phyloP scores from a whole-genome alignment of 2,888 invertebrate species.

The Lysandra bellargus region DNA sequence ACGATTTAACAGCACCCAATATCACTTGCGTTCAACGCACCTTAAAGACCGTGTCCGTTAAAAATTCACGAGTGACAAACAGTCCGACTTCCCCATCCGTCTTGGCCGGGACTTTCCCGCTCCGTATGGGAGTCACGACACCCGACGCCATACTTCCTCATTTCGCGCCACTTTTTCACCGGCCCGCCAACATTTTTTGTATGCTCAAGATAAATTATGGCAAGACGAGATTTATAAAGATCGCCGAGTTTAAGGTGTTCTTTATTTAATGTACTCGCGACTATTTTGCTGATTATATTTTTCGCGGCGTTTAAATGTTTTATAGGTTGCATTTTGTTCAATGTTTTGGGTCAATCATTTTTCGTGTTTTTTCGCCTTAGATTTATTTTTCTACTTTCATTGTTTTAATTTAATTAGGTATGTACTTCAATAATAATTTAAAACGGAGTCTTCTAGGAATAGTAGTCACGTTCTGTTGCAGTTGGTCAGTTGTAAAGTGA shows the following conservation, averaged over 20 bases:
- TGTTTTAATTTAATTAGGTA: background rate
- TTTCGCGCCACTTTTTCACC: slow-evolving; percentile 42
- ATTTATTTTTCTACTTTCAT: background rate
- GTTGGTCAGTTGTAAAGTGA: no score
- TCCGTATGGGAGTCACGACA: slow-evolving; percentile 41
- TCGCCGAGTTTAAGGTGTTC: slow-evolving; percentile 26
- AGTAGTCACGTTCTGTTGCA: no score
- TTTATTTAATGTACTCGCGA: slow-evolving; percentile 13
- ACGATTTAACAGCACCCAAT: background rate
- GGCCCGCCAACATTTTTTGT: slow-evolving; percentile 40
- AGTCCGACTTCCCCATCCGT: background rate
- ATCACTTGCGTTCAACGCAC: background rate
- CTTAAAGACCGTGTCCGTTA: background rate
- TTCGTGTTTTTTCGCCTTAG: background rate
- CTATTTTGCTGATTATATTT: slow-evolving; percentile 8
- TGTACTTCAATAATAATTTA: no score
- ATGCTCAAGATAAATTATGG: slow-evolving; percentile 40
- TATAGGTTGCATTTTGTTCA: background rate
- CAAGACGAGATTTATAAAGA: slow-evolving; percentile 41
- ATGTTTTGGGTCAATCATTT: background rate
- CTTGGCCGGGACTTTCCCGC: slow-evolving; percentile 7
- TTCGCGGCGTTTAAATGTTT: background rate
- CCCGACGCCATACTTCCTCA: slow-evolving; percentile 41
- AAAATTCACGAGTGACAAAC: slow-evolving; percentile 20
- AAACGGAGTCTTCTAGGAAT: no score